These are phyloP conservation scores for Channa maculata DNA, from an alignment of 2,113 vertebrate genomes.

Conservation along the genomic window DNA sequence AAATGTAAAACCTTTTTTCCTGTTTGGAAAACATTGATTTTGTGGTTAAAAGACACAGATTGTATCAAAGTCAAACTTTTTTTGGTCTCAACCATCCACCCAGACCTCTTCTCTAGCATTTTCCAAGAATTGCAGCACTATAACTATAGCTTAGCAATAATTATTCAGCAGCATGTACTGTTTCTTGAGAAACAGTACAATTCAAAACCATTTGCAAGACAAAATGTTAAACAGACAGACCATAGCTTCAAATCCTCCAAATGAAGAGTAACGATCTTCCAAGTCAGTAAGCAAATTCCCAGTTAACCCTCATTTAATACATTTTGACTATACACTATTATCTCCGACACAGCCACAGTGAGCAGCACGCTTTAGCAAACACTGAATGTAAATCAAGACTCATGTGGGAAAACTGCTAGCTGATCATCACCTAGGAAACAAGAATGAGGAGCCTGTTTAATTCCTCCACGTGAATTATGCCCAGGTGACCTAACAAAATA, in stretches of 20 bases:
- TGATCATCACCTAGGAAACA: constrained; percentile 73
- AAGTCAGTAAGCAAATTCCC: constrained; percentile 20
- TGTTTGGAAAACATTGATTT: too few species aligned
- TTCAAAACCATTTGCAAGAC: constrained; percentile 11
- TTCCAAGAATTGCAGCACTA: neutral
- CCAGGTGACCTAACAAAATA: constrained; percentile 65
- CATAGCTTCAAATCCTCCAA: constrained; percentile 14
- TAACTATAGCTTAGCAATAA: neutral
- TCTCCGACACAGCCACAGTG: constrained; percentile 26
- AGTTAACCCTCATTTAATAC: constrained; percentile 24
- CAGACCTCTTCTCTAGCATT: neutral
- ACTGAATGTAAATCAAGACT: constrained; percentile 48
- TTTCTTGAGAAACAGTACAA: neutral
- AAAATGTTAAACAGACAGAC: constrained; percentile 4
- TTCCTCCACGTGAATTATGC: constrained; percentile 56
- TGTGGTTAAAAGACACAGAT: neutral
- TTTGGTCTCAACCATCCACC: neutral
- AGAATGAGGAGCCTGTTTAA: constrained; percentile 58
- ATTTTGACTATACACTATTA: constrained; percentile 28
- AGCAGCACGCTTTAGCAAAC: constrained; percentile 48
- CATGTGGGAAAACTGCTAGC: constrained; percentile 45
- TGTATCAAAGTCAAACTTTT: too few species aligned
- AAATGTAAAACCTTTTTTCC: too few species aligned
- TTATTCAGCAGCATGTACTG: neutral
- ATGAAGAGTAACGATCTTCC: constrained; percentile 41